These are phyloP conservation scores for Xylocampa areola DNA, from an alignment of 2,888 invertebrate genomes.

Conservation along the genomic window DNA sequence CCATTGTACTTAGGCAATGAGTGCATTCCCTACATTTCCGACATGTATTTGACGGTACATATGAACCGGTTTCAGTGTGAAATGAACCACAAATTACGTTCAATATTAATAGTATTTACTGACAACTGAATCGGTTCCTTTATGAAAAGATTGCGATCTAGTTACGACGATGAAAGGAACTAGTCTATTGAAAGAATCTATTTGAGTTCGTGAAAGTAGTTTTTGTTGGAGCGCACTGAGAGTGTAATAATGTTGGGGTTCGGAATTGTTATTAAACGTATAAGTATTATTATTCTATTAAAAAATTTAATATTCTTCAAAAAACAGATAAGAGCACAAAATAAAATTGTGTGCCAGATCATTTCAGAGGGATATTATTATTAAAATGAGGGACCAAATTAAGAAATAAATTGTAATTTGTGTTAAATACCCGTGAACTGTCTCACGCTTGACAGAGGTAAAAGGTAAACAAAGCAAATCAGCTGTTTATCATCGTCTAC, in stretches of 20 bases:
- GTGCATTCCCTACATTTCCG: slow-evolving; percentile 61
- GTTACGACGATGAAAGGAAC: slow-evolving; percentile 48
- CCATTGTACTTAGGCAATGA: slow-evolving; percentile 64
- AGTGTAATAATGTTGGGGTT: slow-evolving; percentile 27
- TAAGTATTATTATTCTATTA: slow-evolving; percentile 25
- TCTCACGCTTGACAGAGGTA: neutral
- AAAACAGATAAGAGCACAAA: no score
- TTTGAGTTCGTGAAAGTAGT: slow-evolving; percentile 55
- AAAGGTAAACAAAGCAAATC: neutral
- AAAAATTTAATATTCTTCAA: no score
- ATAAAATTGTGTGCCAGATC: no score
- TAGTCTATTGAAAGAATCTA: slow-evolving; percentile 50
- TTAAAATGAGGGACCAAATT: no score
- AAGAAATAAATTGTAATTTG: no score
- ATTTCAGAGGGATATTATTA: no score
- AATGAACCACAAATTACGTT: slow-evolving; percentile 68
- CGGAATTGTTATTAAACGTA: slow-evolving; percentile 37
- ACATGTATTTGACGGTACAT: slow-evolving; percentile 58
- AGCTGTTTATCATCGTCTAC: neutral
- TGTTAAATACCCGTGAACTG: no score
- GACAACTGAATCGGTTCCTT: slow-evolving; percentile 41
- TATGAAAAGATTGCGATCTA: slow-evolving; percentile 54
- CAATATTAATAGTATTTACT: slow-evolving; percentile 48
- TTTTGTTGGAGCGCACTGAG: slow-evolving; percentile 33
- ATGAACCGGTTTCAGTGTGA: slow-evolving; percentile 69